Percentiles rank a stretch among this genome's conserved stretches.
Conservation (phyloP, 2,113 vertebrate species). For the Mus pahari region DNA sequence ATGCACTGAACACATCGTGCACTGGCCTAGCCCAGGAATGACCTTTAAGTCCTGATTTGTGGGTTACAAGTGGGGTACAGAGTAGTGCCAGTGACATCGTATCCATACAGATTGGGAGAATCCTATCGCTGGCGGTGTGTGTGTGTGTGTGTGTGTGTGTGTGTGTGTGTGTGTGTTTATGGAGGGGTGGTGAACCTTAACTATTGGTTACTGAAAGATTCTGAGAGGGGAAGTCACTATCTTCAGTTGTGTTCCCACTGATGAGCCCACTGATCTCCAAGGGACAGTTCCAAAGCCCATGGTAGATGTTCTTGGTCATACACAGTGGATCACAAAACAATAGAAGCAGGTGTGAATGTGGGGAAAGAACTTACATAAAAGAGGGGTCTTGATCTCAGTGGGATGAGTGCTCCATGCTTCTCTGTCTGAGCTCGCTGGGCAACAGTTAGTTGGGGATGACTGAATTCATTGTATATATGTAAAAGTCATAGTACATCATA, state of each 20-base stretch:
- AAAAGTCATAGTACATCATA: too few relatives aligned
- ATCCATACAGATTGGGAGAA: too few relatives aligned
- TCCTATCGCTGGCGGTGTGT: too few relatives aligned
- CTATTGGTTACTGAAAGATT: neutral
- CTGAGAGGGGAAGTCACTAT: neutral
- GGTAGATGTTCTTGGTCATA: neutral
- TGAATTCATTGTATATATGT: neutral
- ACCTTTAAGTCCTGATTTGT: neutral
- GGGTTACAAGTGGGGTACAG: neutral
- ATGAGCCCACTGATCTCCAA: neutral
- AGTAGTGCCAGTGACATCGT: neutral
- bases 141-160: too few relatives aligned
- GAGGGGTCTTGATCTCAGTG: neutral
- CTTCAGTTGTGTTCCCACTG: too few relatives aligned
- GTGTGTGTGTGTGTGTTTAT: too few relatives aligned
- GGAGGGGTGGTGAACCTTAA: accelerated
- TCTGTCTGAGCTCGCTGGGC: neutral
- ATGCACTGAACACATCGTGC: too few relatives aligned
- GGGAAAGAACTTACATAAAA: too few relatives aligned
- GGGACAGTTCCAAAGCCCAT: neutral
- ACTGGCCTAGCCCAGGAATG: too few relatives aligned
- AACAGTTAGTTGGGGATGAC: too few relatives aligned
- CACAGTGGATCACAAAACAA: neutral
- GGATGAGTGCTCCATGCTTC: neutral
- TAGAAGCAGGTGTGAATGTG: neutral